phyloP scores from a whole-genome alignment of 1,140 invertebrate species.

The Caerostris extrusa region DNA sequence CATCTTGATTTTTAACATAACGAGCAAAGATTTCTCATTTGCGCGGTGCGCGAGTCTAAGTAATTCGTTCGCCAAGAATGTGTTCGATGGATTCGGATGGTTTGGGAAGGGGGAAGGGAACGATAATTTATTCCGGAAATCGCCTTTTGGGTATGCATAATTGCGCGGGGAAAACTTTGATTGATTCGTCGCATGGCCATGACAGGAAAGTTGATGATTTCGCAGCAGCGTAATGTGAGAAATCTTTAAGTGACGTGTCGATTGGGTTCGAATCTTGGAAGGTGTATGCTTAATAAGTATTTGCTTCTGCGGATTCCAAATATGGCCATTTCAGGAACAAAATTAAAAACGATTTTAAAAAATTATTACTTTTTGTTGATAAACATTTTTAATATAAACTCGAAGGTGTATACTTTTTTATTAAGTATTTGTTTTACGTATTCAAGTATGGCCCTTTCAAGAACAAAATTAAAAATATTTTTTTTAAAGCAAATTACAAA shows the following conservation, averaged over 20 bases:
- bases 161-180: slow-evolving; percentile 23
- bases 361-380: too few species aligned
- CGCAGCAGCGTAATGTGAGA: not conserved
- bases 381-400: too few species aligned
- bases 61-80: slow-evolving; percentile 16
- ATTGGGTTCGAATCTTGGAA: not conserved
- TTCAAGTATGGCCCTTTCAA: too few species aligned
- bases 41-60: not conserved
- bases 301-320: too few species aligned
- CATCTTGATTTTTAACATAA: slow-evolving; percentile 13
- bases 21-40: slow-evolving; percentile 46
- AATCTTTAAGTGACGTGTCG: not conserved
- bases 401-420: too few species aligned
- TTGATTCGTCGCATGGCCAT: slow-evolving; percentile 17
- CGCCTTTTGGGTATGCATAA: slow-evolving; percentile 37
- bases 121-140: slow-evolving; percentile 45
- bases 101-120: not conserved
- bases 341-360: too few species aligned
- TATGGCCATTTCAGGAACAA: too few species aligned
- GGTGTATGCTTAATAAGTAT: not conserved
- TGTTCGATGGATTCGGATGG: slow-evolving; percentile 8
- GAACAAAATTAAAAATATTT: too few species aligned
- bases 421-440: too few species aligned
- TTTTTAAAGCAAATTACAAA: too few species aligned
- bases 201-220: slow-evolving; percentile 1